These are phyloP conservation scores for Hipparchia sbordonii DNA, from an alignment of 2,888 invertebrate genomes.

Conservation along the genomic window DNA sequence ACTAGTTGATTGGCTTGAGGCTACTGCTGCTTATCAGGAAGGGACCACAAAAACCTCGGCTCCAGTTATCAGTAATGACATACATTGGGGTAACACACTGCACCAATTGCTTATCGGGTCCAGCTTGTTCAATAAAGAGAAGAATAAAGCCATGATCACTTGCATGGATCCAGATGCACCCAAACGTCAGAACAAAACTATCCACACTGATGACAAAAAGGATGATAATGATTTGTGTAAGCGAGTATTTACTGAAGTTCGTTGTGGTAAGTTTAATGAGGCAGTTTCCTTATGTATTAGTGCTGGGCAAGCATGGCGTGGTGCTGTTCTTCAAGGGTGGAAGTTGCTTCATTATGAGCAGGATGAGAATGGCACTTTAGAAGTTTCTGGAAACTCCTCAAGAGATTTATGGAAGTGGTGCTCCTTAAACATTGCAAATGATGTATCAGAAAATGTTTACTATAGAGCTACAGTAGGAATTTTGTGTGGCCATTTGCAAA, in stretches of 20 bases:
- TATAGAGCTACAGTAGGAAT: conserved; percentile 87
- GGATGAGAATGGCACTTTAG: conserved; percentile 74
- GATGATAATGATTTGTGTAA: conserved; percentile 84
- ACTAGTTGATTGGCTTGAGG: conserved; percentile 96
- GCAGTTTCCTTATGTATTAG: conserved; percentile 92
- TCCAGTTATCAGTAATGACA: conserved; percentile 81
- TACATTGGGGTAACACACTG: conserved; percentile 96
- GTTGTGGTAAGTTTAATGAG: conserved; percentile 93
- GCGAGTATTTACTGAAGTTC: conserved; percentile 88
- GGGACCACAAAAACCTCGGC: conserved; percentile 71
- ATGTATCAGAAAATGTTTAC: conserved; percentile 80
- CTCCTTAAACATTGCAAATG: conserved; percentile 85
- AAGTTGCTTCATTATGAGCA: conserved; percentile 93
- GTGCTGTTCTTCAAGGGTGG: conserved; percentile 96
- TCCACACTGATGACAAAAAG: conserved; percentile 94
- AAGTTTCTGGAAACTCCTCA: conserved; percentile 92
- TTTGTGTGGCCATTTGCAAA: conserved; percentile 91
- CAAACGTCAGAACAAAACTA: conserved; percentile 87
- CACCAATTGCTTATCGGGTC: conserved; percentile 86
- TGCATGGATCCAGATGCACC: conserved; percentile 96
- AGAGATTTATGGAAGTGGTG: conserved; percentile 91
- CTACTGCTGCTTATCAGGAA: conserved; percentile 92
- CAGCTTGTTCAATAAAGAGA: conserved; percentile 76
- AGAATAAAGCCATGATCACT: conserved; percentile 79
- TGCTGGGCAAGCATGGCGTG: conserved; percentile 96